These are phyloP conservation scores for Sebastes jordani DNA, from an alignment of 2,797 vertebrate species.

Conservation along the genomic window DNA sequence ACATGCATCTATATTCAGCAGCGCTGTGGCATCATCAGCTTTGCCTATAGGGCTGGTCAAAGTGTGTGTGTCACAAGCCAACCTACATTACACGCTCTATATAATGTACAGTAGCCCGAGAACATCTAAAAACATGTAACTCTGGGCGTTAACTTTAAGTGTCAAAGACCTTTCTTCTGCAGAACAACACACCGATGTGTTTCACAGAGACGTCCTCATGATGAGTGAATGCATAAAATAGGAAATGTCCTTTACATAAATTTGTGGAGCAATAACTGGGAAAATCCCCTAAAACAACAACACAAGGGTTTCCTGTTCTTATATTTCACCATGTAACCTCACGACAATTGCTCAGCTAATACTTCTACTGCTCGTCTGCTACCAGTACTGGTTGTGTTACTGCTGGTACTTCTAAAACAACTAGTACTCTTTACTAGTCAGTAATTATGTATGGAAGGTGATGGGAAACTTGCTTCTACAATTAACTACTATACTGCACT, in stretches of 20 bases:
- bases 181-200: neutral
- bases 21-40: neutral
- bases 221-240: neutral
- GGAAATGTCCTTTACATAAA: neutral
- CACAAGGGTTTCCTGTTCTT: neutral
- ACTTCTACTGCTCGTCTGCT: neutral
- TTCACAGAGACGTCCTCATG: neutral
- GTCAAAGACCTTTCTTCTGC: neutral
- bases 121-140: constrained; percentile 9
- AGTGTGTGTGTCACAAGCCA: neutral
- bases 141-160: neutral
- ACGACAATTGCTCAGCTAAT: neutral
- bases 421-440: neutral
- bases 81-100: neutral
- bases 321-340: neutral
- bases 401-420: neutral
- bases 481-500: neutral
- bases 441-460: neutral
- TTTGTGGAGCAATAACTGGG: constrained; percentile 10
- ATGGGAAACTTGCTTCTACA: neutral
- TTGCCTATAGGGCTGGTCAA: neutral
- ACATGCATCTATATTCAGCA: neutral
- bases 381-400: neutral
- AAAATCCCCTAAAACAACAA: neutral
- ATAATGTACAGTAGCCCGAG: neutral